Percentiles rank a stretch among this genome's conserved stretches.
These are phyloP conservation scores for Sebastes paucispinis DNA, from an alignment of 2,797 vertebrate species.

Conservation along the genomic window DNA sequence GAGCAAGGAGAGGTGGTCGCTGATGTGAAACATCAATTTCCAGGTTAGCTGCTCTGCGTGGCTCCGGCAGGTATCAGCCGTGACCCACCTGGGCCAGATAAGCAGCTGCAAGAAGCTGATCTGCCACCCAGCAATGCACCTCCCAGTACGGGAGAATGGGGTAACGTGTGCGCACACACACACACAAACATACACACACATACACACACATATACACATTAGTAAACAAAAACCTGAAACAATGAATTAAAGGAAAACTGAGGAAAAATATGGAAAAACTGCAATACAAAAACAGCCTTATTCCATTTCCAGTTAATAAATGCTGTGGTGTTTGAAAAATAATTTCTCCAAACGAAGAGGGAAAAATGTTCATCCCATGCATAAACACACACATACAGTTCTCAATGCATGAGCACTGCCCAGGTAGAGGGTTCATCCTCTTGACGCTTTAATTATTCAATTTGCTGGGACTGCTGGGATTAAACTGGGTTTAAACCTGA, in stretches of 20 bases:
- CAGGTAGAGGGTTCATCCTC: not conserved
- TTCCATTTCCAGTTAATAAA: constrained; percentile 6
- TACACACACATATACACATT: constrained; percentile 3
- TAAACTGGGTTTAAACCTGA: constrained; percentile 22
- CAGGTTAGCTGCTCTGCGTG: constrained; percentile 87
- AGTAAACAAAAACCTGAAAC: constrained; percentile 32
- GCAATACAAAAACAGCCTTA: not conserved
- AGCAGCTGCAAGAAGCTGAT: constrained; percentile 84
- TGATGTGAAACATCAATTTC: constrained; percentile 90
- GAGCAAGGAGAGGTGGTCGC: constrained; percentile 78
- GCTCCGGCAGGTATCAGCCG: constrained; percentile 85
- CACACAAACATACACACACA: not conserved
- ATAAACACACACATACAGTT: not conserved
- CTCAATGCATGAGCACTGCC: not conserved
- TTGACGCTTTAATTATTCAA: constrained; percentile 23
- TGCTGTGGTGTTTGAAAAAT: not conserved
- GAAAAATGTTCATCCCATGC: not conserved
- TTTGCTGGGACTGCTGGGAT: constrained; percentile 3
- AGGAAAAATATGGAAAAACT: not conserved
- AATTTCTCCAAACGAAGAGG: not conserved
- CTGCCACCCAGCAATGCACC: constrained; percentile 68
- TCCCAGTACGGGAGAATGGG: constrained; percentile 39
- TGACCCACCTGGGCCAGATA: constrained; percentile 86
- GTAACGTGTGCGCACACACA: not conserved
- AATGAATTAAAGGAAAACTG: constrained; percentile 5